Base-by-base conservation (phyloP, 2,797 vertebrate species). In the Atherinosoma microstoma region DNA sequence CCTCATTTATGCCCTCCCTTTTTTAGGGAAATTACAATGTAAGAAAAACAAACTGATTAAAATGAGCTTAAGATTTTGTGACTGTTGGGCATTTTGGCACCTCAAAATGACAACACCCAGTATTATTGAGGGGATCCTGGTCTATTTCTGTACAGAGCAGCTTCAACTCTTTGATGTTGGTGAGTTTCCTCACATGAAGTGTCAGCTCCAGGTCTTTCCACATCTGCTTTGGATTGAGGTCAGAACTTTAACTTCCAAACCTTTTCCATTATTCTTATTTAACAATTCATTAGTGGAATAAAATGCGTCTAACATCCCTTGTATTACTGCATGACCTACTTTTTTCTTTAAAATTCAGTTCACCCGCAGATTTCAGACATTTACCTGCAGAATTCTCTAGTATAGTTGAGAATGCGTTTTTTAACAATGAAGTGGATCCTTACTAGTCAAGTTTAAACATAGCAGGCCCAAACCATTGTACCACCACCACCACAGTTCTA, bases 341-440 rank as follows among this genome's bases (percentile, higher is more conserved):
- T 51, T 22, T 20, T 5, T 5, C 30, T 32, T 20, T 4, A 5
- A 16, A 6, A 53, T 13, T 27, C 49, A 27, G 22, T 24, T 27
- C 11, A 13, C 11, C 11, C 4, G 24, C 49, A 53, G 45, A 49
- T 53, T 27, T 22, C 24, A 54, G 24, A 54, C 24, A 24, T 15
- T 29, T 54, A 15, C 4, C 24, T 13, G 51, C 6, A 4, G 51
- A 29, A 49, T 49, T 49, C 16, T 16, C 40, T 18, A 1, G 6
- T 42, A 42, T 42, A 20, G 22, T 11, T n/a, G 9, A 49, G 2
- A 22, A 49, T 20, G 42, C 9, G 20, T 49, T 49, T 47, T 22
- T 20, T 7, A 22, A n/a, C 7, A 49, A 2, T 3, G 20, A 9
- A 9, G 9, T n/a, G 20, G 6, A 1, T 1, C 6, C 8, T 0